A percentile compares a stretch with the other conserved stretches of the same genome.
Conservation (phyloP, 2,797 vertebrate genomes). For the Echeneis naucrates region DNA sequence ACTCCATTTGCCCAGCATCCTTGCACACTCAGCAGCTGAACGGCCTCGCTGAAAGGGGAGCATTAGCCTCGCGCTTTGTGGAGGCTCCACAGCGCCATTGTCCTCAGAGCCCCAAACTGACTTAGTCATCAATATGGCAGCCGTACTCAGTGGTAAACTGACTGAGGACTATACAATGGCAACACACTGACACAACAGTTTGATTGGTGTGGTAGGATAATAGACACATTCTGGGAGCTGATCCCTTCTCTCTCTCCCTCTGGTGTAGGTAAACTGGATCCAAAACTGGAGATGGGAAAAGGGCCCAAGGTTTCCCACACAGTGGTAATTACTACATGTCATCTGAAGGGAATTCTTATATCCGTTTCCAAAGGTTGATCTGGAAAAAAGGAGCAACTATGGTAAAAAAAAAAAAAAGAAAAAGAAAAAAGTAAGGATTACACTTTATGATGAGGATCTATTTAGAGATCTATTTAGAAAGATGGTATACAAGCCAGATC, state of each 20-base stretch:
- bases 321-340: slow-evolving; percentile 6
- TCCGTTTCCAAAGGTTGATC: neutral
- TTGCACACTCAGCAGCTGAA: slow-evolving; percentile 91
- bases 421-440: slow-evolving; percentile 10
- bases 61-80: slow-evolving; percentile 84
- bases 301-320: slow-evolving; percentile 20
- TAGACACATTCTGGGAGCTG: slow-evolving; percentile 84
- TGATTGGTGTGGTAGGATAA: slow-evolving; percentile 82
- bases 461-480: too few species aligned
- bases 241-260: slow-evolving; percentile 62
- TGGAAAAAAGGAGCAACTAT: neutral
- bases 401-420: neutral
- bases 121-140: slow-evolving; percentile 86
- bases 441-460: neutral
- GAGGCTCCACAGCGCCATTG: slow-evolving; percentile 78
- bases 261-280: slow-evolving; percentile 54
- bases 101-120: slow-evolving; percentile 79
- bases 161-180: slow-evolving; percentile 76
- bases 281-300: slow-evolving; percentile 33
- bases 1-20: slow-evolving; percentile 79
- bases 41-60: slow-evolving; percentile 79
- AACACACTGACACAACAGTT: slow-evolving; percentile 85
- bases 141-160: slow-evolving; percentile 64
- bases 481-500: neutral
- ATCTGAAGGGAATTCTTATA: slow-evolving; percentile 2